These are phyloP conservation scores for Hypercompe scribonia DNA, from an alignment of 2,888 invertebrate species.

Conservation along the genomic window DNA sequence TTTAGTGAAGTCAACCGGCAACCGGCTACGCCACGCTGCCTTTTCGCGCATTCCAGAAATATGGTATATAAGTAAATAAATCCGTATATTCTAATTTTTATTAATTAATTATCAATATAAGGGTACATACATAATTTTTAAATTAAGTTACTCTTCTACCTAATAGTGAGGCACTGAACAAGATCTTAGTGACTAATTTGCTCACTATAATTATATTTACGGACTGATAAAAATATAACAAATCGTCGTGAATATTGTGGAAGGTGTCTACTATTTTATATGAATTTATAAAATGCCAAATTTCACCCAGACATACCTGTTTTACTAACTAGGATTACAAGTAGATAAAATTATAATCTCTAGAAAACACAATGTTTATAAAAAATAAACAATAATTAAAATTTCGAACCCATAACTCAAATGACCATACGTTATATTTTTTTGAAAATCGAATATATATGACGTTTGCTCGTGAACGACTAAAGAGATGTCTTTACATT, in stretches of 20 bases:
- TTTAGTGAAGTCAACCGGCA: not conserved
- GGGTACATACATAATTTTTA: not conserved
- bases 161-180: not conserved
- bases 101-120: not conserved
- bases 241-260: not conserved
- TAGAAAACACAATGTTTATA: not conserved
- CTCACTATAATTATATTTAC: slow-evolving; percentile 1
- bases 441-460: not conserved
- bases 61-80: not conserved
- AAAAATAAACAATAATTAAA: not conserved
- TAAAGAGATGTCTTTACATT: not conserved
- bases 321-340: not conserved
- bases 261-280: not conserved
- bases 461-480: not conserved
- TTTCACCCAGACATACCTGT: not conserved
- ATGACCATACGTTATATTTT: not conserved
- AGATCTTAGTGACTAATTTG: not conserved
- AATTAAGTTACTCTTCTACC: not conserved
- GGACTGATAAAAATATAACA: not conserved
- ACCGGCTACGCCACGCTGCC: not conserved
- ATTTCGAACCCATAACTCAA: not conserved
- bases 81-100: not conserved
- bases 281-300: not conserved
- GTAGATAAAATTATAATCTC: not conserved
- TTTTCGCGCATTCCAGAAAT: not conserved